Base-by-base conservation (phyloP, 2,888 invertebrate genomes). In the Stenoptilia bipunctidactyla region DNA sequence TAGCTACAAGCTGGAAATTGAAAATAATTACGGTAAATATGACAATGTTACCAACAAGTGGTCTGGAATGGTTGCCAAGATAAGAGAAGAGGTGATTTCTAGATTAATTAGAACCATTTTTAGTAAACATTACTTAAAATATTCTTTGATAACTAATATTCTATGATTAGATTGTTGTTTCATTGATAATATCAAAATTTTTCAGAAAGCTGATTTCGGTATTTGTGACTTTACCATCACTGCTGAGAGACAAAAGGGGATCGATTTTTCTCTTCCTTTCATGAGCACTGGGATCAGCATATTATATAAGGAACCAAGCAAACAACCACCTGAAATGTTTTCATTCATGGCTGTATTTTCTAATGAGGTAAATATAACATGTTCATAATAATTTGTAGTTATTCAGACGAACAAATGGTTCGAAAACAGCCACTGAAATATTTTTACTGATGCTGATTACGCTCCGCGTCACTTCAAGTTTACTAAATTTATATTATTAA, bases 191-290 rank as follows among this genome's bases (percentile, higher is more conserved):
- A n/a, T n/a, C n/a, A n/a, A n/a, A n/a, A 20, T 27, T 50, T 76
- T 73, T 14, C 56, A 96, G 95, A 88, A 88, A 66, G 95, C 94
- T 30, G 30, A 30, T n/a, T 30, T 30, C n/a, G 30, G 30, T 30
- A 93, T 98, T 44, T 95, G 95, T 2, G 97, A 97, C 59, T 86
- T 98, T 49, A 92, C 93, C 12, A 91, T 93, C 50, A 96, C 97
- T 1, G 90, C 94, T 12, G 90, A 92, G 48, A 86, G 98, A 41
- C 94, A 96, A 65, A 86, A 85, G 45, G 93, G 89, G n/a, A 94
- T 96, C 0, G 97, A 97, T 70, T 98, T 98, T 64, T 96, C 97
- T 0, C 93, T 93, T 66, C 97, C 97, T 0, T 98, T 97, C 67
- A 96, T 98, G 93, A 94, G 93, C 56, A 83, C 97, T 39, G 93